These are phyloP conservation scores for Stomatorhinus walkeri DNA, from an alignment of 2,797 vertebrate species.

Conservation along the genomic window DNA sequence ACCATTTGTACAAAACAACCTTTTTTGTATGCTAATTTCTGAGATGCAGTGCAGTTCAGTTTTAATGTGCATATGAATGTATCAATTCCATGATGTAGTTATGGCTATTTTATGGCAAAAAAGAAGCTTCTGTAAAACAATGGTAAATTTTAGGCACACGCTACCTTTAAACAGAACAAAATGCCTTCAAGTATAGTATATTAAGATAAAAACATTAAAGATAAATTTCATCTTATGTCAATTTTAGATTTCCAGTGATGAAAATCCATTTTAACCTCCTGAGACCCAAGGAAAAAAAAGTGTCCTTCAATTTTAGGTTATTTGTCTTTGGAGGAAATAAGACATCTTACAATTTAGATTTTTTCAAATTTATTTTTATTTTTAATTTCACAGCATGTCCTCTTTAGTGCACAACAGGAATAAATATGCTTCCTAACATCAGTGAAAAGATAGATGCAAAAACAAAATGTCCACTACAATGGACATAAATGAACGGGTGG, in stretches of 20 bases:
- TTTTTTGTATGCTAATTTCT: not conserved
- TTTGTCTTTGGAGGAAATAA: no score
- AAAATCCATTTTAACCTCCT: not conserved
- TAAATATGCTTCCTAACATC: no score
- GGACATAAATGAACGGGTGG: no score
- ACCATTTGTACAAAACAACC: not conserved
- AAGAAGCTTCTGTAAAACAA: not conserved
- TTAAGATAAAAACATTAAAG: not conserved
- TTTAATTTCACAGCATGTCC: no score
- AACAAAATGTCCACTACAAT: no score
- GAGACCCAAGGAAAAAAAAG: no score
- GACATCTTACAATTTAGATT: no score
- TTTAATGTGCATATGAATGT: not conserved
- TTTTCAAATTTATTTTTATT: no score
- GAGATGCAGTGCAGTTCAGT: not conserved
- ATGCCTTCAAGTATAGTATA: not conserved
- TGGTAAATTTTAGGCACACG: not conserved
- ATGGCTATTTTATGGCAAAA: not conserved
- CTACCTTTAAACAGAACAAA: not conserved
- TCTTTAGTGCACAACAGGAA: no score
- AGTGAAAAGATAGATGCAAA: no score
- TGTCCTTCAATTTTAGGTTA: no score
- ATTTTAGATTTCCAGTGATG: not conserved
- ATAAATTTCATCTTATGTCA: not conserved
- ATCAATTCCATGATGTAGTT: not conserved